Conservation (phyloP, 2,888 invertebrate species). For the Papilio demoleus region DNA sequence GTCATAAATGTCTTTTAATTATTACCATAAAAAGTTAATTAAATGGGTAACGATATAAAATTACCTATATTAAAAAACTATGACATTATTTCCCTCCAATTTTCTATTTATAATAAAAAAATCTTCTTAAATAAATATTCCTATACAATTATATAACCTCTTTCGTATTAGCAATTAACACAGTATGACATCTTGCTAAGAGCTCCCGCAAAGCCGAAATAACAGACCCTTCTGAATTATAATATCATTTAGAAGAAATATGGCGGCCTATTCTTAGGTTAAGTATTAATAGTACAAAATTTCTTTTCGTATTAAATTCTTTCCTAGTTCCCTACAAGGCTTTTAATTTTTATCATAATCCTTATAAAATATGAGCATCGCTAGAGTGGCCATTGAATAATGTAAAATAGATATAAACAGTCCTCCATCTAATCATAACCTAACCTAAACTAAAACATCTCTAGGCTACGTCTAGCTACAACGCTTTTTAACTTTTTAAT, state of each 20-base stretch:
- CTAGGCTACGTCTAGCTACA: too few species aligned
- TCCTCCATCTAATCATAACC: too few species aligned
- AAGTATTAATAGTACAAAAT: neutral
- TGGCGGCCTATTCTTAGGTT: conserved; percentile 20
- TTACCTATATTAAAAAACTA: too few species aligned
- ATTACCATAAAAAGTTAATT: too few species aligned
- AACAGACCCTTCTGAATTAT: conserved; percentile 18
- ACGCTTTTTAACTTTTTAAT: too few species aligned
- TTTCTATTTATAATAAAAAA: neutral
- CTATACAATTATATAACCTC: neutral
- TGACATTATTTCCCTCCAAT: too few species aligned
- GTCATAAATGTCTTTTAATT: too few species aligned
- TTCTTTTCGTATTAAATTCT: neutral
- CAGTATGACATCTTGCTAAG: neutral
- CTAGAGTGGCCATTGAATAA: too few species aligned
- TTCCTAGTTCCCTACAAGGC: neutral
- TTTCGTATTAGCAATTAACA: conserved; percentile 14
- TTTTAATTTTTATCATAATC: neutral
- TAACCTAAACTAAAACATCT: too few species aligned
- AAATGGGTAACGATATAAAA: too few species aligned
- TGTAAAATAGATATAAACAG: too few species aligned
- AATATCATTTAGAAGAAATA: conserved; percentile 18
- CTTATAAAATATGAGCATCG: too few species aligned
- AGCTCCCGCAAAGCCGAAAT: neutral
- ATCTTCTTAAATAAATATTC: neutral